Evolutionary conservation across 2,797 vertebrate genomes (phyloP).

Genomic region (Melanogrammus aeglefinus): DNA sequence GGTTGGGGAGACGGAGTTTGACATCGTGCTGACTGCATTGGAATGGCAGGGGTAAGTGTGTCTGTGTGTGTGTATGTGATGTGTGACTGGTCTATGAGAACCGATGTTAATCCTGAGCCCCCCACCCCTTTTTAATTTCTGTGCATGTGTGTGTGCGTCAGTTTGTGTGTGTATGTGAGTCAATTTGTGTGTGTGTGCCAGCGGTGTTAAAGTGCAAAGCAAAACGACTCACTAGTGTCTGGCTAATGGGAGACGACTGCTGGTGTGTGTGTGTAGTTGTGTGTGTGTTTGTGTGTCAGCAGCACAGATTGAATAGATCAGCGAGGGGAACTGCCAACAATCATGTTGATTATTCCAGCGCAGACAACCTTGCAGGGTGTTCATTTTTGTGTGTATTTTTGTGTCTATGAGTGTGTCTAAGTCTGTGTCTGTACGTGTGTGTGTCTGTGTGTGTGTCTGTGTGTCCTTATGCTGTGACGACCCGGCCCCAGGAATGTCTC

Average conservation of each 20-base stretch:
- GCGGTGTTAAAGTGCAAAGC: neutral
- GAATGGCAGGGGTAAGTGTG: neutral
- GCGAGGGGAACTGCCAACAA: neutral
- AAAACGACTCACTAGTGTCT: slow-evolving; percentile 17
- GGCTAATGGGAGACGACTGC: neutral
- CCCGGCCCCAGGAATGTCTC: too few species aligned
- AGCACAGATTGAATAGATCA: slow-evolving; percentile 20
- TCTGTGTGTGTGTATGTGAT: neutral
- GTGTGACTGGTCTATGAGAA: neutral
- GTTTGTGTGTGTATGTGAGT: neutral
- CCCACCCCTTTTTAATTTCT: neutral
- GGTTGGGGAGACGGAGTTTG: neutral
- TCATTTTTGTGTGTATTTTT: neutral
- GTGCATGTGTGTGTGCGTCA: neutral
- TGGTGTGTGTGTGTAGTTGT: neutral
- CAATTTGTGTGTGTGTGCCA: neutral
- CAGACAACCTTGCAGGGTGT: neutral
- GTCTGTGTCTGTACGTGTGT: too few species aligned
- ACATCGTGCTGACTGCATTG: neutral
- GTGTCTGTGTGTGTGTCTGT: neutral
- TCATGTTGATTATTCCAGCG: slow-evolving; percentile 8
- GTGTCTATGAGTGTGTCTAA: neutral
- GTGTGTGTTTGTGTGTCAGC: neutral
- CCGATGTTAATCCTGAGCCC: slow-evolving; percentile 16
- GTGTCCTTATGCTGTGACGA: neutral